Evolutionary conservation across 2,888 invertebrate species (phyloP), one percentile per base, ranked within the genome.

Genomic region (Athalia circularis): DNA sequence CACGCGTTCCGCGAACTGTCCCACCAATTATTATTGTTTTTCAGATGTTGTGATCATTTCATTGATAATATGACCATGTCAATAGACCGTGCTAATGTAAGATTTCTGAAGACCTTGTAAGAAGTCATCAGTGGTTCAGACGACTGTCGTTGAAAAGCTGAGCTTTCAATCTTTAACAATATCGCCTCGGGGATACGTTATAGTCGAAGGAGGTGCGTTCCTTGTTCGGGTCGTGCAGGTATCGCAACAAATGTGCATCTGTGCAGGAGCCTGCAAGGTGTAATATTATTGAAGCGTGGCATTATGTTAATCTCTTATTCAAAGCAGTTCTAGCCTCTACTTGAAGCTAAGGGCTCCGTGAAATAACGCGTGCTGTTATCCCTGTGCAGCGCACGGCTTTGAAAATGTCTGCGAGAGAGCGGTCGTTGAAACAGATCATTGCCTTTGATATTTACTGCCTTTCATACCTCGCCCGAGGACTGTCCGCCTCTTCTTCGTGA

Each of bases 241-340:
- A 75, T 75, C 62, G 75, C 29, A 43, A 75, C 72, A 59, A 75
- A 75, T 75, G 62, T 75, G 64, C 62, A 64, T 75, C 62, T 75
- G 62, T 50, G 75, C 75, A 50, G 50, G 75, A 75, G 75, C 75
- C 48, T 75, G 62, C 62, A 64, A 75, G 75, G 75, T 75, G 75
- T 64, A 75, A 75, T 45, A 64, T 75, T 75, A 75, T 75, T 75
- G 75, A 75, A 75, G 75, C 75, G 62, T 75, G 52, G 75, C 75
- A 75, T 75, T 75, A 75, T 75, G 75, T 75, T 75, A 75, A 75
- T 75, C 62, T 75, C 75, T 75, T 75, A 75, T 75, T 75, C 75
- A 75, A 75, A 75, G 75, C 75, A 75, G 75, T 75, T 64, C 75
- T 72, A 57, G 75, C 45, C 75, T 61, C 75, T 50, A 57, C 62